Base-by-base conservation (phyloP, 2,888 invertebrate genomes). In the Yponomeuta malinellus region DNA sequence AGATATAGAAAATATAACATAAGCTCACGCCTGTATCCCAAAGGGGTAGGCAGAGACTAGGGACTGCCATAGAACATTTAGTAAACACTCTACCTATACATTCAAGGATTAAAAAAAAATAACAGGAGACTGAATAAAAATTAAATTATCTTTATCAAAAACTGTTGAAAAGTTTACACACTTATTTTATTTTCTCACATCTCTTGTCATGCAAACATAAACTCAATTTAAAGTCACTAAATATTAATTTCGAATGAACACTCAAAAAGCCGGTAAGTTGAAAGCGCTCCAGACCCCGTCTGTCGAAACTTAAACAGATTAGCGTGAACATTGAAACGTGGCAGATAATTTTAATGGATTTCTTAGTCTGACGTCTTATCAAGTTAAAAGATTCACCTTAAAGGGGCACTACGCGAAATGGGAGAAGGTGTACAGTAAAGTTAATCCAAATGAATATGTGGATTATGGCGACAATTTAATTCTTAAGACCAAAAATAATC, bases 321-420 rank as follows among this genome's bases (percentile, higher is more conserved):
- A 89, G 88, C 85, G 79, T 82, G 82, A 86, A 85, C 86, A 80
- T 85, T 74, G 77, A 65, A 71, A 69, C 77, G 74, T 73, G 76
- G 78, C 77, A 82, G 83, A 86, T 88, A 85, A 87, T 83, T 88
- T 86, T 87, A 89, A 89, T 87, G 87, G 84, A 75, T 76, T 76
- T 76, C 81, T 83, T 59, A 1, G 15, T 59, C 52, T 83, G 82
- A 82, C 77, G 79, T 81, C 77, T 80, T 77, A 76, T 79, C 80
- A 79, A 79, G 79, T 79, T 81, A 79, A 81, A 76, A 75, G 75
- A 74, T 76, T 76, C 74, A 76, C 74, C 75, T 75, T 48, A 59
- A 59, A 31, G 65, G 23, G 33, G 65, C 65, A 65, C 33, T 29
- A 65, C 65, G 52, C 15, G 3, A 59, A 59, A 5, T 1, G 33